These are phyloP conservation scores for Cantharis rustica DNA, from an alignment of 2,888 invertebrate genomes.

Conservation along the genomic window DNA sequence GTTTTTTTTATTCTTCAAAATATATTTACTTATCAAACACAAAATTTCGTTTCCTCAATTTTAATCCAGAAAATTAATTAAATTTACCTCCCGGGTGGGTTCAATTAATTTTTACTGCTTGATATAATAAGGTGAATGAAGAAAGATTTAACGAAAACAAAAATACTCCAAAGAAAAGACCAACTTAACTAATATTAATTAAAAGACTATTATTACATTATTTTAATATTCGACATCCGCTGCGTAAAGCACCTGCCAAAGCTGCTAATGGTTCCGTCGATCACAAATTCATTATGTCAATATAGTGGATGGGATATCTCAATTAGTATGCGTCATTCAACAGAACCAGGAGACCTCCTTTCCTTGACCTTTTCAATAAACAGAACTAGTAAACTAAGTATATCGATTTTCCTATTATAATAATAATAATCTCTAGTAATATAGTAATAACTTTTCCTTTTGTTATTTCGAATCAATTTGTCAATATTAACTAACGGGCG, in stretches of 20 bases:
- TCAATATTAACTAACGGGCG: not conserved
- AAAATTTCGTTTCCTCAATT: not conserved
- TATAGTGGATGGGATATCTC: conserved; percentile 44
- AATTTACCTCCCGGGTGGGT: conserved; percentile 15
- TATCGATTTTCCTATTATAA: conserved; percentile 8
- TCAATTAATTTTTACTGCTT: not conserved
- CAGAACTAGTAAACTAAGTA: conserved; percentile 8
- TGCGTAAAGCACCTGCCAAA: conserved; percentile 41
- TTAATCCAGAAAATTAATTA: not conserved
- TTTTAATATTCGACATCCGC: conserved; percentile 22
- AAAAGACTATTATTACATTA: conserved; percentile 24
- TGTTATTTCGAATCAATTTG: not conserved
- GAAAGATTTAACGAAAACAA: not conserved
- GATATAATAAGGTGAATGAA: not conserved
- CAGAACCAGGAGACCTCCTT: conserved; percentile 24
- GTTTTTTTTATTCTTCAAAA: not conserved
- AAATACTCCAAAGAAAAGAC: not conserved
- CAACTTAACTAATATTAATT: conserved; percentile 14
- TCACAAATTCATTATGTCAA: conserved; percentile 49
- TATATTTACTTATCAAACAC: not conserved
- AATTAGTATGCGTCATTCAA: conserved; percentile 45
- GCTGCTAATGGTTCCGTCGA: conserved; percentile 44
- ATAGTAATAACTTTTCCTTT: not conserved
- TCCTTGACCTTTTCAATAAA: conserved; percentile 35
- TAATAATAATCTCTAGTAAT: not conserved